Conservation (phyloP, 2,888 invertebrate species). For the Trissolcus brochymenae region DNA sequence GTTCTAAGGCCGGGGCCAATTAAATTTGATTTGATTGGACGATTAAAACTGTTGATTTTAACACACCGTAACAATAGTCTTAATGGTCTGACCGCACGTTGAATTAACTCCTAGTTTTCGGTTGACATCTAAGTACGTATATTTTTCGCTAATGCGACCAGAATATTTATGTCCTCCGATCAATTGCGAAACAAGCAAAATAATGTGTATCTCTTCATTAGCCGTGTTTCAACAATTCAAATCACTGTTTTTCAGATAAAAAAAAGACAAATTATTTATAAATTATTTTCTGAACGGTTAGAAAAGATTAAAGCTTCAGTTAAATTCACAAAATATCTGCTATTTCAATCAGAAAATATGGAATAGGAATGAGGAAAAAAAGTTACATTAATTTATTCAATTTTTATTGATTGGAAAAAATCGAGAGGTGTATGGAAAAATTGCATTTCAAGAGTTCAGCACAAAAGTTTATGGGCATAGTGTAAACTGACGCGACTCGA, state of each 20-base stretch:
- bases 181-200: not conserved
- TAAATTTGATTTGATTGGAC: conserved; percentile 50
- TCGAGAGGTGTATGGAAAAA: not conserved
- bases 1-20: conserved; percentile 34
- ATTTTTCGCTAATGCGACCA: conserved; percentile 19
- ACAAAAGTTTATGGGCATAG: no score
- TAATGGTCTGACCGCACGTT: conserved; percentile 49
- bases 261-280: not conserved
- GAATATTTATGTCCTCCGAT: conserved; percentile 19
- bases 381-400: not conserved
- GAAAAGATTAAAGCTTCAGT: no score
- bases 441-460: no score
- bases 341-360: not conserved
- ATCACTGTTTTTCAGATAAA: not conserved
- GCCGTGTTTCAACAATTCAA: not conserved
- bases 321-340: no score
- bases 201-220: not conserved
- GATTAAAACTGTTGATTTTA: conserved; percentile 54
- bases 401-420: not conserved
- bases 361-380: not conserved
- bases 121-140: conserved; percentile 22
- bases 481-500: no score
- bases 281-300: no score
- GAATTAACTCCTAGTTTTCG: conserved; percentile 50
- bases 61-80: conserved; percentile 43